Evolutionary conservation across 2,888 invertebrate species (phyloP).

Genomic region (Polyommatus iphigenia): DNA sequence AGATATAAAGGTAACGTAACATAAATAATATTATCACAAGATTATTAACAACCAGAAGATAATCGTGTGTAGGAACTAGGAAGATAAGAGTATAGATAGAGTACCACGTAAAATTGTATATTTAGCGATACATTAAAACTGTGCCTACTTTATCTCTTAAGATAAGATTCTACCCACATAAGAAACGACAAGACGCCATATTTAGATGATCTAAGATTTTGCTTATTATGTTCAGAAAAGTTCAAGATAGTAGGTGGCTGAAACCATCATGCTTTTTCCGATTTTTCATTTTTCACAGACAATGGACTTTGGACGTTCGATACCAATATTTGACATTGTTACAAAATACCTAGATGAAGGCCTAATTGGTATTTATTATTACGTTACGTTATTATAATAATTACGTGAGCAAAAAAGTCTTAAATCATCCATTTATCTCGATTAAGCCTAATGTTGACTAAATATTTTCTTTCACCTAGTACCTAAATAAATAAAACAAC

Average conservation of each 20-base stretch:
- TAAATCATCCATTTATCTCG: no score
- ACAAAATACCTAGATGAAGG: no score
- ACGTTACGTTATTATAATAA: no score
- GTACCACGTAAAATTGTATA: neutral
- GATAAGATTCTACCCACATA: neutral
- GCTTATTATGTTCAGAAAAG: neutral
- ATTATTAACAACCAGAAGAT: neutral
- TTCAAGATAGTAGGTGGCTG: neutral
- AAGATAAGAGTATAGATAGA: neutral
- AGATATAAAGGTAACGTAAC: neutral
- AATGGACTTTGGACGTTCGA: no score
- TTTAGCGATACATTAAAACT: neutral
- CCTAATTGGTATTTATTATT: no score
- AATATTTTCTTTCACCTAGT: no score
- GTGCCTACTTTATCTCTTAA: neutral
- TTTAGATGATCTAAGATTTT: neutral
- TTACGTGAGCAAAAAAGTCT: no score
- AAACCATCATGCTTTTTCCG: no score
- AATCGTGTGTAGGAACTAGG: conserved; percentile 3
- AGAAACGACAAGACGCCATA: neutral
- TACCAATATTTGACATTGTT: no score
- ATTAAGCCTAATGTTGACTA: no score
- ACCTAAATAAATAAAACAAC: no score
- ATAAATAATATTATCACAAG: neutral
- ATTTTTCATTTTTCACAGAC: no score